These are phyloP conservation scores for Scelioninae gen. 1 DNA, from an alignment of 2,888 invertebrate species.

Conservation along the genomic window DNA sequence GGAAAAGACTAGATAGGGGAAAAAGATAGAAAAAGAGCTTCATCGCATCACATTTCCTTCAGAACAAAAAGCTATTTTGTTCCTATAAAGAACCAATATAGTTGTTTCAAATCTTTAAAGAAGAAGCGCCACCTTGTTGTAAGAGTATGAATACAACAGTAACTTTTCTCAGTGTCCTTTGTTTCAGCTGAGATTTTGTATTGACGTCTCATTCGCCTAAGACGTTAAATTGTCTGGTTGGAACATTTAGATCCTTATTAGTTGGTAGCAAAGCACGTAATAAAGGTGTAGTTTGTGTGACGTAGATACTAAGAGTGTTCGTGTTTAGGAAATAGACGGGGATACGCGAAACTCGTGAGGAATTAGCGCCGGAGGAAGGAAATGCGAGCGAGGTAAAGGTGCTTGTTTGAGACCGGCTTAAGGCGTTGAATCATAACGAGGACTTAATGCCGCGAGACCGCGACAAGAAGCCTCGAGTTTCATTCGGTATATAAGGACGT, in stretches of 20 bases:
- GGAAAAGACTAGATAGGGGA: constrained; percentile 1
- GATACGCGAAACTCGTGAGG: constrained; percentile 72
- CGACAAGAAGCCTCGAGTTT: constrained; percentile 78
- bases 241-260: constrained; percentile 56
- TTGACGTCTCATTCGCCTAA: constrained; percentile 14
- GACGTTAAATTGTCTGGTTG: constrained; percentile 23
- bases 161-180: neutral
- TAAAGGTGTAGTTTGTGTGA: constrained; percentile 61
- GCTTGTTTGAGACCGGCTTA: constrained; percentile 81
- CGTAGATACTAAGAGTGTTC: constrained; percentile 37
- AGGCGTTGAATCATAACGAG: constrained; percentile 84
- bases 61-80: too few species aligned
- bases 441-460: constrained; percentile 81
- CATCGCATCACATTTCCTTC: neutral
- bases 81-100: too few species aligned
- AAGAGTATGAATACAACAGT: too few species aligned
- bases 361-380: constrained; percentile 71
- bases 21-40: constrained; percentile 13
- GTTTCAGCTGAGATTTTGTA: neutral
- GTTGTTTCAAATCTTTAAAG: too few species aligned
- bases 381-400: constrained; percentile 70
- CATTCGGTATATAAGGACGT: constrained; percentile 76
- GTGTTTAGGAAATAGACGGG: constrained; percentile 75
- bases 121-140: too few species aligned
- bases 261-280: constrained; percentile 54